Conservation (phyloP, 2,797 vertebrate species). For the Aphelocoma californica region DNA sequence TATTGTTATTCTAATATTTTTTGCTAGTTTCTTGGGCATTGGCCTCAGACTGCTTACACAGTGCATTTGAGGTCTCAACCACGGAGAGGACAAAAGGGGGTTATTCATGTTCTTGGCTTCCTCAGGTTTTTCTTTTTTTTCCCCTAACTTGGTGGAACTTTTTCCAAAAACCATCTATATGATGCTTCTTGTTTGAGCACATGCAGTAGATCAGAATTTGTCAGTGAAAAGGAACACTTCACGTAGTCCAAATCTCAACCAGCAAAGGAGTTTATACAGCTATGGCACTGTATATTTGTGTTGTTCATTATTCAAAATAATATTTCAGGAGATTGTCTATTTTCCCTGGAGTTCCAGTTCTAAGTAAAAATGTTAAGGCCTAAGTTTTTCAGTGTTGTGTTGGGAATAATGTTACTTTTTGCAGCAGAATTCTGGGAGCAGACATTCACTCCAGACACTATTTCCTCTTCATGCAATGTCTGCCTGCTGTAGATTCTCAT, state of each 20-base stretch:
- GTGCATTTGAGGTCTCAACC: not conserved
- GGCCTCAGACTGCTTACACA: not conserved
- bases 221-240: not conserved
- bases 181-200: not conserved
- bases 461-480: not conserved
- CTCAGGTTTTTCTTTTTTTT: not conserved
- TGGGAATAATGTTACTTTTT: not conserved
- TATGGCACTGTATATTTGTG: not conserved
- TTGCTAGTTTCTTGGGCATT: not conserved
- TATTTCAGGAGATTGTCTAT: not conserved
- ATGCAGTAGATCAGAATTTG: not conserved
- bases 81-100: not conserved
- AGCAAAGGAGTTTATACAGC: not conserved
- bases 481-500: not conserved
- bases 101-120: constrained; percentile 18
- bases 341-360: not conserved
- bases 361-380: not conserved
- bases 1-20: not conserved
- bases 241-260: not conserved
- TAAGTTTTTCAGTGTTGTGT: not conserved
- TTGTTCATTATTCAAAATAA: not conserved
- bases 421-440: not conserved
- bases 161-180: not conserved
- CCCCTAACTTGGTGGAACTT: not conserved
- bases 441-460: fast-evolving